phyloP scores from a whole-genome alignment of 2,888 invertebrate species.

The Lumbricus terrestris region DNA sequence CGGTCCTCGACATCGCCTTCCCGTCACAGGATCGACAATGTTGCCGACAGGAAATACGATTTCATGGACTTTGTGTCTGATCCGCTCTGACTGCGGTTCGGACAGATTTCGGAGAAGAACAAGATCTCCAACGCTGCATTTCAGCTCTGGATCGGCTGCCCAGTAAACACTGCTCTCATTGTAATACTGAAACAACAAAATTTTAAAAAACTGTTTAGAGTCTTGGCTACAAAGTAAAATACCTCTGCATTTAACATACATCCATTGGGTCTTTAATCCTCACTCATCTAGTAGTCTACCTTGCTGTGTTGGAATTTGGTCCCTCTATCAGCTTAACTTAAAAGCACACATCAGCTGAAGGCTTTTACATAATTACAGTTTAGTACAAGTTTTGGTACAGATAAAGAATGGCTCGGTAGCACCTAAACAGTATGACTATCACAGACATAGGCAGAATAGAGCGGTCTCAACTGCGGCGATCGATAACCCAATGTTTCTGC shows the following conservation, averaged over 20 bases:
- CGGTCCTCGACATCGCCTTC: conserved; percentile 25
- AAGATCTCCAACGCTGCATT: conserved; percentile 17
- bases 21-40: conserved; percentile 29
- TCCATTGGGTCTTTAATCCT: not conserved
- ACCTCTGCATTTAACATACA: not conserved
- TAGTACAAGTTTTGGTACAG: too few species aligned
- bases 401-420: too few species aligned
- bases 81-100: not conserved
- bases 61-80: conserved; percentile 11
- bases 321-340: not conserved
- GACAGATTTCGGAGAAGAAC: not conserved
- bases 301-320: not conserved
- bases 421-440: too few species aligned
- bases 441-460: too few species aligned
- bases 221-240: not conserved
- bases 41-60: conserved; percentile 27
- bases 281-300: not conserved
- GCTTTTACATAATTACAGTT: not conserved
- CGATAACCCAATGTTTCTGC: too few species aligned
- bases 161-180: not conserved
- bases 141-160: conserved; percentile 9
- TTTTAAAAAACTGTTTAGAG: not conserved
- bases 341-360: not conserved
- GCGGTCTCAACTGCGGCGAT: too few species aligned
- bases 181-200: not conserved